Conservation (phyloP, 2,113 vertebrate genomes). For the Pandion haliaetus region DNA sequence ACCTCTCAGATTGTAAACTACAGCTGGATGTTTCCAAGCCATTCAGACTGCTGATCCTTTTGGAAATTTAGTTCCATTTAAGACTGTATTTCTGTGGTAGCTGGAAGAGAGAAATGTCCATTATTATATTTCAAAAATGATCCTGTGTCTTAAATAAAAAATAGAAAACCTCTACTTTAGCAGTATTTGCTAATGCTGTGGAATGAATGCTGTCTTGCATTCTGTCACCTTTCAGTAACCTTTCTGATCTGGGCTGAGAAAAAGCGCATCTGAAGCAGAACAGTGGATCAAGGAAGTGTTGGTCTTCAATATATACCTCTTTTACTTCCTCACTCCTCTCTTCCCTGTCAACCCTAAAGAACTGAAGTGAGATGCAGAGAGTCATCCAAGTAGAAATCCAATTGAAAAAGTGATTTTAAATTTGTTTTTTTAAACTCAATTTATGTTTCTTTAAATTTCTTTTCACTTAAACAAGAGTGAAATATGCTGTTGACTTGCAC, state of each 20-base stretch:
- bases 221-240: background rate
- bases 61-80: background rate
- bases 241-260: background rate
- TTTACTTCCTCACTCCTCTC: background rate
- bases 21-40: background rate
- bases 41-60: background rate
- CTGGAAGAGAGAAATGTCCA: background rate
- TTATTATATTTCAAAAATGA: background rate
- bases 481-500: background rate
- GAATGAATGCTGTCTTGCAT: background rate
- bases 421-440: background rate
- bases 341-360: background rate
- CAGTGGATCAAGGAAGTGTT: background rate
- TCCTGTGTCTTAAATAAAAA: background rate
- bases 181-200: background rate
- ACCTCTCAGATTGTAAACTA: background rate
- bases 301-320: background rate
- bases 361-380: background rate
- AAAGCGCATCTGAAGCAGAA: background rate
- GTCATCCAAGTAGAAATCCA: background rate
- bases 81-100: background rate
- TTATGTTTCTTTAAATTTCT: background rate
- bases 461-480: background rate
- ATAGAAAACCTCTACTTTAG: background rate
- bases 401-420: background rate